Base-by-base conservation (phyloP, 35 echinoderm and acorn worm species). In the Lytechinus pictus region DNA sequence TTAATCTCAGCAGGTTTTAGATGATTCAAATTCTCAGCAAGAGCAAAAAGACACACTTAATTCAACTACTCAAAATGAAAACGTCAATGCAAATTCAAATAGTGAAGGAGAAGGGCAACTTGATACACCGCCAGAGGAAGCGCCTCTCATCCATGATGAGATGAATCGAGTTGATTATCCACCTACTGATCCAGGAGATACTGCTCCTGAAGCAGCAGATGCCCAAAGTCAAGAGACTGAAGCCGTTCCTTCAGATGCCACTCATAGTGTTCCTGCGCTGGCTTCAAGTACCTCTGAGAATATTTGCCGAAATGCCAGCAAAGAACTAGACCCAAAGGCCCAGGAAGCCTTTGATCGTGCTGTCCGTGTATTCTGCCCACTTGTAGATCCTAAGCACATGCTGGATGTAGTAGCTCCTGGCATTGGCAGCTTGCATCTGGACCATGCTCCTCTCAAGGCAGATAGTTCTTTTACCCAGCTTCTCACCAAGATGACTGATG, bases 301-400 rank as follows among this genome's bases (percentile, higher is more conserved):
- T 44, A 44, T 6, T 54, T 28, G 16, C 88, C 88, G 5, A 12
- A 0, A 90, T 28, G 7, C 28, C 10, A 54, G 16, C 28, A 90
- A 24, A 53, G 13, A 93, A 19, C 92, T 10, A 27, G 27, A 93
- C n/a, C 92, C 92, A 54, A 54, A 93, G 21, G 92, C 54, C 12
- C 92, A 93, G 53, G 92, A 93, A 54, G 21, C n/a, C 29, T 57
- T 93, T n/a, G 21, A 93, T 12, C 14, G 54, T 54, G 92, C 92
- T 27, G 21, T 93, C 55, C 52, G 92, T 10, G 28, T 53, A 9
- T 55, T 93, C 1, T 93, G 92, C 21, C 53, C 27, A 10, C 92
- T 93, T 5, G 92, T 57, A 3, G 55, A 93, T 57, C 92, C 54
- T 57, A 55, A 27, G 27, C 27, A 54, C 11, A 27, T 93, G 27